Conservation (phyloP, 2,888 invertebrate species). For the Amphiduros pacificus region DNA sequence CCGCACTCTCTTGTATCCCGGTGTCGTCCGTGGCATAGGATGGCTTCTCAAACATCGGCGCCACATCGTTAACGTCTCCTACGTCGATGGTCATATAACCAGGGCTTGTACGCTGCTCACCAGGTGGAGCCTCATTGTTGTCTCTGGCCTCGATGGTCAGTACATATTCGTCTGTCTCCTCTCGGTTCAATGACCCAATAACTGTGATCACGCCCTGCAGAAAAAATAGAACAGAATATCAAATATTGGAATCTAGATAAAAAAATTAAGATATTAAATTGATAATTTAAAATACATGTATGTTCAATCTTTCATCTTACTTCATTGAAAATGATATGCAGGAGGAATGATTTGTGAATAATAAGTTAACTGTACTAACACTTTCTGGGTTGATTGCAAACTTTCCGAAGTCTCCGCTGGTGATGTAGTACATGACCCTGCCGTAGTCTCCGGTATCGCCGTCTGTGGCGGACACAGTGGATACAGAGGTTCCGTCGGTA, state of each 20-base stretch:
- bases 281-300: too few species aligned
- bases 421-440: constrained; percentile 23
- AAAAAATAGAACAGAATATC: not conserved
- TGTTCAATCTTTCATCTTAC: too few species aligned
- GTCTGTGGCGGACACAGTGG: constrained; percentile 23
- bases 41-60: constrained; percentile 80
- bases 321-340: too few species aligned
- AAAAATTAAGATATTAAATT: too few species aligned
- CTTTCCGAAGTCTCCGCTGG: constrained; percentile 13
- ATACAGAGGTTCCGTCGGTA: constrained; percentile 14
- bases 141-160: constrained; percentile 76
- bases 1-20: constrained; percentile 36
- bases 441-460: constrained; percentile 24
- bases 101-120: constrained; percentile 60
- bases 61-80: constrained; percentile 88
- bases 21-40: constrained; percentile 11
- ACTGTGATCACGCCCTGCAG: constrained; percentile 45
- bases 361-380: constrained; percentile 16
- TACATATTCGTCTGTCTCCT: constrained; percentile 71
- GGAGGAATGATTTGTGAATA: too few species aligned
- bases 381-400: constrained; percentile 21
- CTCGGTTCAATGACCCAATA: constrained; percentile 71
- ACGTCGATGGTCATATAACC: constrained; percentile 67
- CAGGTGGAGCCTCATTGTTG: constrained; percentile 72
- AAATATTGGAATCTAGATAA: not conserved